Conservation (phyloP, 1,140 invertebrate species). For the Cephus cinctus region DNA sequence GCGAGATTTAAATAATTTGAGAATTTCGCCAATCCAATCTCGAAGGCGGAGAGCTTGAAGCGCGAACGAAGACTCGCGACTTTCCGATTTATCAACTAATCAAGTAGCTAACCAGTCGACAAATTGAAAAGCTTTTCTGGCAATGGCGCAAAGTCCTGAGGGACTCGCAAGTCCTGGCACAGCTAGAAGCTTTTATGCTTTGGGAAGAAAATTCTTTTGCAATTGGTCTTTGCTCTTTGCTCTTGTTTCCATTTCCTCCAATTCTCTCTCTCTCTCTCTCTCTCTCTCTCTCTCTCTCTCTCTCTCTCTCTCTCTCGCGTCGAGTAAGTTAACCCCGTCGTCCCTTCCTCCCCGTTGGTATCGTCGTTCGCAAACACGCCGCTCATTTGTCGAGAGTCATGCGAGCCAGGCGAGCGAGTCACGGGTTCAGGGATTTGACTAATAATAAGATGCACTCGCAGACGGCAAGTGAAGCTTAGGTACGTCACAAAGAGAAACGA, state of each 20-base stretch:
- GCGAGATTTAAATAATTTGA: slow-evolving; percentile 25
- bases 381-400: slow-evolving; percentile 29
- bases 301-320: neutral
- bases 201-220: neutral
- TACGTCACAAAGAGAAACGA: slow-evolving; percentile 7
- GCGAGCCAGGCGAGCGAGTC: no score
- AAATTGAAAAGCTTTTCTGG: slow-evolving; percentile 9
- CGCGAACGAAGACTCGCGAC: neutral
- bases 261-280: neutral
- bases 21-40: slow-evolving; percentile 22
- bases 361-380: slow-evolving; percentile 13
- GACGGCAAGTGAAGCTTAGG: no score
- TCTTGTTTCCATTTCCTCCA: neutral
- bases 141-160: slow-evolving; percentile 3
- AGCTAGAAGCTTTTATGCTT: neutral
- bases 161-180: neutral
- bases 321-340: neutral
- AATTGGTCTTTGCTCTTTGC: neutral
- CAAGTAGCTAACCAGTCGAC: slow-evolving; percentile 8
- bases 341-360: neutral
- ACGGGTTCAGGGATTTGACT: no score
- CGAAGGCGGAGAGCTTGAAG: neutral
- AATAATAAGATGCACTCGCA: no score
- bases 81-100: slow-evolving; percentile 6
- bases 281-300: neutral